Evolutionary conservation across 2,888 invertebrate genomes (phyloP), one percentile per base, ranked within the genome.

Genomic region (Heteropelma amictum): DNA sequence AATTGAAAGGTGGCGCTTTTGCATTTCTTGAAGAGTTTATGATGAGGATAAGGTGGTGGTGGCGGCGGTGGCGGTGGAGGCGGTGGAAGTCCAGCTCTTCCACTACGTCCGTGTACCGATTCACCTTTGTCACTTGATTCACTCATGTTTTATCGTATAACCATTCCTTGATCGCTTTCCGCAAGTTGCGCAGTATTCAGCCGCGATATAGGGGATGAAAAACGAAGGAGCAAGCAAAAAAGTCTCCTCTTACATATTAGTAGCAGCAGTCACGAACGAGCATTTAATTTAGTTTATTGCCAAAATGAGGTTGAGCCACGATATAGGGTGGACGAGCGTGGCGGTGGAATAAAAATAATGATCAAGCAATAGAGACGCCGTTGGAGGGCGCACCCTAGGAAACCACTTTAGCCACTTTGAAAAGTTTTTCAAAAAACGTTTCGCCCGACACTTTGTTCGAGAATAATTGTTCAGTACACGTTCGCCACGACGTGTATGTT

Each of bases 1-100:
- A 96, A 92, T 84, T 95, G 95, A 89, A 96, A 95, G 76, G 95
- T 96, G 61, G 96, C 95, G 89, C 95, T 95, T 90, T 95, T 95
- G 91, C 95, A 95, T 90, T 95, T 95, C 91, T 94, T 94, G 90
- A 94, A 93, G 76, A 93, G 89, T 85, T 93, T 93, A 67, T 85
- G 87, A 67, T 86, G 82, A 0, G 83, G 83, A 60, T 73, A 80
- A 19, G 80, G 78, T 0, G 81, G 82, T 17, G 30, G 40, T 26
- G 77, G 79, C 47, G 78, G 82, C 4, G 85, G 83, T 10, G 84
- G 81, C 12, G 83, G 82, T 4, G 79, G 77, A 10, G 80, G 69
- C 61, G 77, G 79, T 54, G 77, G 74, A 60, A 56, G 76, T 58
- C 75, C 75, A 19, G 33, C 47, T 79, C 82, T 65, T 65, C 58